phyloP scores from a whole-genome alignment of 2,113 vertebrate species.

The Catagonus wagneri region DNA sequence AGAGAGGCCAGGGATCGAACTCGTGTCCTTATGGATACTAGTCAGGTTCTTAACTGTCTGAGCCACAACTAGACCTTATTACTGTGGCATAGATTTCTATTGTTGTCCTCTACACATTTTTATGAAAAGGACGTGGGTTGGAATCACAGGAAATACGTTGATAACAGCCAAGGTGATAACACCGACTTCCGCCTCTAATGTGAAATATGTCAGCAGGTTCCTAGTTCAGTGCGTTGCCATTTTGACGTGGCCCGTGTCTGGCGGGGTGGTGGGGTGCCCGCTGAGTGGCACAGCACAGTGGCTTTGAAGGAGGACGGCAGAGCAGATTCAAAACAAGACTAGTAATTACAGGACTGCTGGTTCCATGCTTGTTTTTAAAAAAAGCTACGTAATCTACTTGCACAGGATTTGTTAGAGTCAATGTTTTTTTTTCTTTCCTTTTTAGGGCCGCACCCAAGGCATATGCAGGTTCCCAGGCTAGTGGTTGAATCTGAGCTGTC shows the following conservation, averaged over 20 bases:
- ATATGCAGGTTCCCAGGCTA: too few relatives aligned
- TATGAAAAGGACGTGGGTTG: background rate
- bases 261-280: background rate
- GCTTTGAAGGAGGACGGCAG: background rate
- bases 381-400: background rate
- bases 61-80: too few relatives aligned
- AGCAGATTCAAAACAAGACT: background rate
- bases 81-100: background rate
- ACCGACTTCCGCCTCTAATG: background rate
- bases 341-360: background rate
- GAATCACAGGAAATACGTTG: background rate
- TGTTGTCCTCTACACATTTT: background rate
- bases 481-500: too few relatives aligned
- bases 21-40: too few relatives aligned
- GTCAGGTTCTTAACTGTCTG: too few relatives aligned
- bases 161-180: background rate
- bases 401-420: background rate
- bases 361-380: background rate
- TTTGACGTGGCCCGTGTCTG: background rate
- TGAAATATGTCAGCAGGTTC: background rate
- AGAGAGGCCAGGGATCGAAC: too few relatives aligned
- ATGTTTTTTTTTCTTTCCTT: background rate
- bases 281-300: background rate
- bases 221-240: background rate
- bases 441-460: too few relatives aligned